Conservation (phyloP, 2,797 vertebrate species). For the Pangasius sanitwongsei region DNA sequence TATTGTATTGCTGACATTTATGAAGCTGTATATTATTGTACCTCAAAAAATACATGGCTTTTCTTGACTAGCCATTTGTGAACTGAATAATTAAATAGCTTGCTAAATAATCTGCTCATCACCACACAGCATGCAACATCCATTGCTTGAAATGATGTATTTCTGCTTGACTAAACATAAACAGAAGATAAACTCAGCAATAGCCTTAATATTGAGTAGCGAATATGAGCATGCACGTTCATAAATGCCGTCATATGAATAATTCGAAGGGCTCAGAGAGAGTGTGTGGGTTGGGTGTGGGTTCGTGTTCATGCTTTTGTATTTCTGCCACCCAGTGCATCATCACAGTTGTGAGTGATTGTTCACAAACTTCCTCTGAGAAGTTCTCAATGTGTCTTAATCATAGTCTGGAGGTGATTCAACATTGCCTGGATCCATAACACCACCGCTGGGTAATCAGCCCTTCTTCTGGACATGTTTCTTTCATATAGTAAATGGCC, state of each 20-base stretch:
- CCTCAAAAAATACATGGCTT: neutral
- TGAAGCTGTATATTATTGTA: neutral
- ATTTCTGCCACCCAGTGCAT: constrained; percentile 5
- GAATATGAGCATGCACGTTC: neutral
- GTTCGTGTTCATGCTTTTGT: constrained; percentile 11
- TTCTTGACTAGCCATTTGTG: neutral
- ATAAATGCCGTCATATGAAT: too few species aligned
- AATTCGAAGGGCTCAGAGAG: neutral
- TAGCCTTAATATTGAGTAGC: neutral
- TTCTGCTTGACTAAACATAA: neutral
- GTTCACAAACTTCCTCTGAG: neutral
- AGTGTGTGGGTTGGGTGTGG: constrained; percentile 19
- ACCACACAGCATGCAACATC: neutral
- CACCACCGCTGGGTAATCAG: too few species aligned
- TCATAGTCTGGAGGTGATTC: neutral
- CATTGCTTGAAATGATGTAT: neutral
- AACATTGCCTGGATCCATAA: neutral
- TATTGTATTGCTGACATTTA: neutral
- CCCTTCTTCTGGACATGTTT: neutral
- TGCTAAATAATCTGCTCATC: neutral
- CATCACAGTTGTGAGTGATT: constrained; percentile 16
- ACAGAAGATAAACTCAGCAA: neutral
- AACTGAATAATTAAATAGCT: constrained; percentile 15
- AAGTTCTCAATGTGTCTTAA: neutral
- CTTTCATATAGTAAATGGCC: neutral